Base-by-base conservation (phyloP, 2,113 vertebrate genomes). In the Lepidothrix coronata region DNA sequence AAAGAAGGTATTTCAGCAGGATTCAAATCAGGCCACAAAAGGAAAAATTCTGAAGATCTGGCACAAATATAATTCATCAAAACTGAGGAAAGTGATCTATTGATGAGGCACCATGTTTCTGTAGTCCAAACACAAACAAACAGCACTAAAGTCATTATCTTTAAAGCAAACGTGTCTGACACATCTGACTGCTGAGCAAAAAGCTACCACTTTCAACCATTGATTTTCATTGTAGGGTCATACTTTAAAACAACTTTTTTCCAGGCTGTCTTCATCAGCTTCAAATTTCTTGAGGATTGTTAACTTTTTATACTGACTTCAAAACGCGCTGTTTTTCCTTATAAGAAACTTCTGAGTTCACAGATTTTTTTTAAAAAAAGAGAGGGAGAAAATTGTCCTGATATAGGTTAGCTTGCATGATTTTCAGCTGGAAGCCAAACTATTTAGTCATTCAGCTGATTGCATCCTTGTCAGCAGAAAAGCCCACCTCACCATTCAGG, bases 391-490 rank as follows among this genome's bases (percentile, higher is more conserved):
- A 81, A 67, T 48, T 74, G 8, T 46, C 57, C 39, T 67, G 51
- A 71, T 63, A 51, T 8, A 75, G 23, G 20, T 65, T 48, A 78
- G 59, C 11, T 75, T 46, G 35, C 31, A 78, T 33, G 33, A 16
- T 85, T 93, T 94, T 51, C 85, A 72, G 17, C 2, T 3, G 39
- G 66, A 82, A 89, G 49, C 24, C 24, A 5, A 68, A 82, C 81
- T 93, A 28, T 85, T 91, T 88, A 89, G 88, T 79, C 55, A 90
- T 91, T 91, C 84, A 81, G 73, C 68, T 96, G 84, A 75, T 49
- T 75, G 66, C 78, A 72, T 28, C 57, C 58, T 82, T 89, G 85
- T 65, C 95, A 93, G 81, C 66, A 75, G 62, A 79, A 75, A 55
- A 25, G 54, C 54, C 41, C 5, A 0, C 65, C 52, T 95, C 87